Evolutionary conservation across 1,140 invertebrate species (phyloP).

Genomic region (Adoxophyes honmai): DNA sequence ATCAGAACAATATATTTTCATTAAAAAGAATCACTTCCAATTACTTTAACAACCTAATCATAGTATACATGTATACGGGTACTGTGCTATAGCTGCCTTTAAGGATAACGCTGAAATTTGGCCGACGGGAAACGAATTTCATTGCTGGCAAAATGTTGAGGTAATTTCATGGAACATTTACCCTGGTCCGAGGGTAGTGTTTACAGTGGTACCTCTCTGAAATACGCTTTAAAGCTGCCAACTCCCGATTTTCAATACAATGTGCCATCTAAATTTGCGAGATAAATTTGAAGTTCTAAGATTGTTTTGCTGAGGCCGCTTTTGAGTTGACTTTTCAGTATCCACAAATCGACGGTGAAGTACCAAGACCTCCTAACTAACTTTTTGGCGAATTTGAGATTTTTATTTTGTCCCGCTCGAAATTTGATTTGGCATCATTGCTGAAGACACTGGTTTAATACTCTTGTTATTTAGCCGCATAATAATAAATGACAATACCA

Average conservation of each 20-base stretch:
- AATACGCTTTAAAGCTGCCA: conserved; percentile 28
- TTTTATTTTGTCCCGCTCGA: too few species aligned
- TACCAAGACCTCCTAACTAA: too few species aligned
- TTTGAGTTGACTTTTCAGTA: too few species aligned
- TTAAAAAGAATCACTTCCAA: too few species aligned
- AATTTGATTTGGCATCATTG: too few species aligned
- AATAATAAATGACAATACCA: too few species aligned
- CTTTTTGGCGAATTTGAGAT: too few species aligned
- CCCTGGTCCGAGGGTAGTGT: conserved; percentile 43
- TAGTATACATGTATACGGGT: not conserved
- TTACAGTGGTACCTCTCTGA: conserved; percentile 34
- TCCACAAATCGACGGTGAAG: too few species aligned
- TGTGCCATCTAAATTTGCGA: conserved; percentile 8
- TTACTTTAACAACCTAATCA: not conserved
- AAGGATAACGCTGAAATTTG: conserved; percentile 37
- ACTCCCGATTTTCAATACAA: conserved; percentile 25
- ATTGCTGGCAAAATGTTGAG: conserved; percentile 46
- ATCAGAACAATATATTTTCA: too few species aligned
- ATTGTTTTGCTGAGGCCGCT: not conserved
- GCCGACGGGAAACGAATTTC: conserved; percentile 39
- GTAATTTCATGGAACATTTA: conserved; percentile 60
- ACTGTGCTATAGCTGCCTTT: conserved; percentile 18
- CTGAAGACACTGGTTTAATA: too few species aligned
- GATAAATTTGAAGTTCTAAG: conserved; percentile 5
- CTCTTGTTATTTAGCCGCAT: too few species aligned